Evolutionary conservation across 2,797 vertebrate species (phyloP).

Genomic region (Botia almorhae): DNA sequence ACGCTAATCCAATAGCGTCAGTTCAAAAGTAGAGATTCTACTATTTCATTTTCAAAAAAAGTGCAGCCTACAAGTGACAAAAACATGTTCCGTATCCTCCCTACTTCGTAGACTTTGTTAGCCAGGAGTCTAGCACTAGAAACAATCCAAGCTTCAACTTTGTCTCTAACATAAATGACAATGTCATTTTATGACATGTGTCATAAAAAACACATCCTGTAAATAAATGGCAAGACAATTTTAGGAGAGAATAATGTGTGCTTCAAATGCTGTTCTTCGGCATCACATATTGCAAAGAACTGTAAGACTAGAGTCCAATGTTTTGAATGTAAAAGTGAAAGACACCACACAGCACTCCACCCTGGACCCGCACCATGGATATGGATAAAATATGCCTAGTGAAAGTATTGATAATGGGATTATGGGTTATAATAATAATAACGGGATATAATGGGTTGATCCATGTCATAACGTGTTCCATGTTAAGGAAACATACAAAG

Average conservation of each 20-base stretch:
- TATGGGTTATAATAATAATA: no score
- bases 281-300: constrained; percentile 44
- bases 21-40: not conserved
- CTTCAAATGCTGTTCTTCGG: not conserved
- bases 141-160: constrained; percentile 60
- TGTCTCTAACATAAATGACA: not conserved
- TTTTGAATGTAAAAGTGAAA: constrained; percentile 34
- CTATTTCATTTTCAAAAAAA: constrained; percentile 39
- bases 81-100: constrained; percentile 49
- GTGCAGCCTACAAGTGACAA: constrained; percentile 53
- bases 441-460: not conserved
- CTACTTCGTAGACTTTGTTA: constrained; percentile 62
- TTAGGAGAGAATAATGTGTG: constrained; percentile 46
- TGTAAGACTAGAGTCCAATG: constrained; percentile 37
- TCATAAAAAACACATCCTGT: constrained; percentile 43
- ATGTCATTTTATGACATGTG: no score
- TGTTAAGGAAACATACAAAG: constrained; percentile 20
- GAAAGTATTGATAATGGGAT: no score
- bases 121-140: constrained; percentile 42
- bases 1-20: not conserved
- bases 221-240: constrained; percentile 29
- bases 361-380: constrained; percentile 14
- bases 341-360: constrained; percentile 16
- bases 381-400: not conserved
- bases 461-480: constrained; percentile 45